A percentile compares a stretch with the other conserved stretches of the same genome.
Evolutionary conservation across 2,888 invertebrate species (phyloP).

Genomic region (Orthosia cruda): DNA sequence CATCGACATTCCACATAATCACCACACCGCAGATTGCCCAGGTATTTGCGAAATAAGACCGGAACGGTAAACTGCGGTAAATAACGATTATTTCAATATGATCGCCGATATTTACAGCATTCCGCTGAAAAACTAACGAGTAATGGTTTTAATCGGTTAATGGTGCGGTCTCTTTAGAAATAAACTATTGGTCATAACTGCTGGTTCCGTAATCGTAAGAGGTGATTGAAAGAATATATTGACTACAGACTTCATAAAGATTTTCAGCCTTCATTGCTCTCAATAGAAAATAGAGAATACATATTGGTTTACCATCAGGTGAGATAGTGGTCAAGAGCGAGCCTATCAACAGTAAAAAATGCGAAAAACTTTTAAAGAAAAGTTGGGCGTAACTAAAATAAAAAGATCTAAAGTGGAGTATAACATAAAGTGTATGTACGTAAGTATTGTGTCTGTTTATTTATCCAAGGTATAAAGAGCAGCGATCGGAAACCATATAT

Average conservation of each 20-base stretch:
- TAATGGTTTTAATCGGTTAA: constrained; percentile 37
- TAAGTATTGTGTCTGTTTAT: not conserved
- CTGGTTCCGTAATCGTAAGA: constrained; percentile 1
- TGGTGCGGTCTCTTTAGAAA: constrained; percentile 31
- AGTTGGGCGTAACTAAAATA: no score
- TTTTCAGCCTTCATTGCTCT: no score
- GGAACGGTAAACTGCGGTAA: constrained; percentile 40
- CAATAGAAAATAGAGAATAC: no score
- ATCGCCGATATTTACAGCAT: constrained; percentile 51
- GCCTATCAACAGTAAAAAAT: no score
- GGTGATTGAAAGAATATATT: not conserved
- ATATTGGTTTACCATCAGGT: no score
- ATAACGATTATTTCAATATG: constrained; percentile 45
- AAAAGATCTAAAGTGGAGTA: no score
- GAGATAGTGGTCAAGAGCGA: no score
- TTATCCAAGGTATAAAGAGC: not conserved
- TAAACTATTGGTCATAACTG: not conserved
- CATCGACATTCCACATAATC: constrained; percentile 28
- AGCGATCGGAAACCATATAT: not conserved
- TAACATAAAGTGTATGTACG: no score
- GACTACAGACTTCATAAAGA: not conserved
- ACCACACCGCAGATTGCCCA: constrained; percentile 35
- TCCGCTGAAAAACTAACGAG: constrained; percentile 47
- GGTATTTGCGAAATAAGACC: constrained; percentile 46
- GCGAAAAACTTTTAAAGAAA: no score